phyloP scores from a whole-genome alignment of 2,113 vertebrate species.

The Oreochromis niloticus region DNA sequence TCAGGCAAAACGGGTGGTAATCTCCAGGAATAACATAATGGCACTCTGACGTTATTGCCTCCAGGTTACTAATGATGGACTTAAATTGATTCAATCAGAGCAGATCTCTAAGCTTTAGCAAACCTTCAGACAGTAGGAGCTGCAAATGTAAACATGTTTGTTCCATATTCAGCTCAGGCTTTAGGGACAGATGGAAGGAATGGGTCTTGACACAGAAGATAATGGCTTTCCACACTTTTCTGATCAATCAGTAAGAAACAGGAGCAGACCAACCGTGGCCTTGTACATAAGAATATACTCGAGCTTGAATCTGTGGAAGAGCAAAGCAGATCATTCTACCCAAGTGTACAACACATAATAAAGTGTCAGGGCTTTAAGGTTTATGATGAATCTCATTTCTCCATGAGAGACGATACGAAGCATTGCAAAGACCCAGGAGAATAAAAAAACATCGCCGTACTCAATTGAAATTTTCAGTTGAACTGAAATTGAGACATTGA shows the following conservation, averaged over 20 bases:
- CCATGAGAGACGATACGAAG: neutral
- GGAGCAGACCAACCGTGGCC: neutral
- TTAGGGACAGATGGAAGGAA: neutral
- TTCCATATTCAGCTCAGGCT: neutral
- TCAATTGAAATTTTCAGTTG: neutral
- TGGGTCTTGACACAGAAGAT: neutral
- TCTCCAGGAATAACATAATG: too few relatives aligned
- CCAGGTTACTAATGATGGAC: neutral
- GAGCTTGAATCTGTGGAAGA: neutral
- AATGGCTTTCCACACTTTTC: neutral
- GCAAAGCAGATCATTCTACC: neutral
- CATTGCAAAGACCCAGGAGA: neutral
- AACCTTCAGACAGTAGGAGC: neutral
- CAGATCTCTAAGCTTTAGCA: neutral
- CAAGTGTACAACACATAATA: neutral
- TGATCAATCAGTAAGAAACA: neutral
- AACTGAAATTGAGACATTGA: neutral
- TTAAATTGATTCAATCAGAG: neutral
- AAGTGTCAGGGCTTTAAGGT: neutral
- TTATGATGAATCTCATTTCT: neutral
- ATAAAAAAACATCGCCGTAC: rapidly evolving
- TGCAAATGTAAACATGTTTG: neutral
- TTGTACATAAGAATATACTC: neutral
- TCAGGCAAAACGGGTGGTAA: neutral
- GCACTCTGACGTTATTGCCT: too few relatives aligned